A percentile compares a stretch with the other conserved stretches of the same genome.
Conservation (phyloP, 2,113 vertebrate species). For the Murina feae region DNA sequence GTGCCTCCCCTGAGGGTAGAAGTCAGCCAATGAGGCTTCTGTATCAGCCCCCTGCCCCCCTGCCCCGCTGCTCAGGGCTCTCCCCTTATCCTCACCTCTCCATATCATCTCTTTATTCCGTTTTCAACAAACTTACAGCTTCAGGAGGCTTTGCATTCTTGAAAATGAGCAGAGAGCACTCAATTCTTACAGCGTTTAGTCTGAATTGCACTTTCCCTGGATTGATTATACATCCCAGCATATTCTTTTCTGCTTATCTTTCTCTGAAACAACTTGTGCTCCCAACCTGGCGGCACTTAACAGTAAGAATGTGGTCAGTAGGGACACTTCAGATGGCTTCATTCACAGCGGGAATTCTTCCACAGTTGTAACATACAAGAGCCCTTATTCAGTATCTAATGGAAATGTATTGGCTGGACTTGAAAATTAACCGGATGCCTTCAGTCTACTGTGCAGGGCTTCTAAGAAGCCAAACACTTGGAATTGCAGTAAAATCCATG, state of each 20-base stretch:
- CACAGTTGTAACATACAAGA: neutral
- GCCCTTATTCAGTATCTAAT: neutral
- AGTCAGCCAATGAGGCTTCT: neutral
- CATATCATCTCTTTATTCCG: neutral
- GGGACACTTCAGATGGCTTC: neutral
- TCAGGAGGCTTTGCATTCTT: neutral
- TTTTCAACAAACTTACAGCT: neutral
- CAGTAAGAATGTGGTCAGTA: neutral
- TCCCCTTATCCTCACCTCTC: neutral
- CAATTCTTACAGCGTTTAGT: neutral
- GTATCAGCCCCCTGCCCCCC: neutral
- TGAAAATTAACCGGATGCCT: neutral
- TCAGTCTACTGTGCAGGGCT: neutral
- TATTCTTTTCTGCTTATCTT: neutral
- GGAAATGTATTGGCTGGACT: neutral
- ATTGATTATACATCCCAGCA: neutral
- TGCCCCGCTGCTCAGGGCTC: neutral
- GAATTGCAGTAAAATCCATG: neutral
- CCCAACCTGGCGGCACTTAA: neutral
- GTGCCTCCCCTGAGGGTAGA: neutral
- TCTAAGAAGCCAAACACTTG: neutral
- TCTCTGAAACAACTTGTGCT: neutral
- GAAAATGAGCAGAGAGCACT: neutral
- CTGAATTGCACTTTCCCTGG: neutral
- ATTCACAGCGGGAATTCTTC: neutral